Evolutionary conservation across 2,888 invertebrate genomes (phyloP).

Genomic region (Calliopum simillimum): DNA sequence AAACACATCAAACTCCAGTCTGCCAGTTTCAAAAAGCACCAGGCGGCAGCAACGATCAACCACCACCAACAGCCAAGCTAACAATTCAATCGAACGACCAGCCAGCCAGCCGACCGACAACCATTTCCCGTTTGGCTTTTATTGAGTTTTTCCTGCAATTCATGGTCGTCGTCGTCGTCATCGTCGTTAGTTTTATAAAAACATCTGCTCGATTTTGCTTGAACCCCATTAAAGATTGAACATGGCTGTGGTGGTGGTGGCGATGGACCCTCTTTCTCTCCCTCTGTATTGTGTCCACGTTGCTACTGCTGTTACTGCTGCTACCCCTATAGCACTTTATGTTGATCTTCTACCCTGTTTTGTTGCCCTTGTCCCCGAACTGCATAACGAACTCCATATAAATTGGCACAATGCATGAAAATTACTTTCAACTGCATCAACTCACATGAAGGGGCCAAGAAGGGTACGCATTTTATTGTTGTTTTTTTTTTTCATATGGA

Average conservation of each 20-base stretch:
- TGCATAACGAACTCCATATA: no score
- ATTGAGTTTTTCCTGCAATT: constrained; percentile 28
- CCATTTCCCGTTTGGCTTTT: constrained; percentile 24
- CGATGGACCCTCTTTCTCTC: constrained; percentile 8
- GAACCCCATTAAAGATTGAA: constrained; percentile 8
- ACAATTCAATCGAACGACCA: not conserved
- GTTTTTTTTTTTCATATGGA: not conserved
- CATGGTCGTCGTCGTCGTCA: not conserved
- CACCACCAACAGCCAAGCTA: not conserved
- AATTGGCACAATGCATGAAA: not conserved
- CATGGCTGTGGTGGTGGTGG: not conserved
- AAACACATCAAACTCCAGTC: constrained; percentile 15
- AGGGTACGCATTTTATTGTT: not conserved
- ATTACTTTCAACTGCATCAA: not conserved
- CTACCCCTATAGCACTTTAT: not conserved
- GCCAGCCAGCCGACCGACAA: not conserved
- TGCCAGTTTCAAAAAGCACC: no score
- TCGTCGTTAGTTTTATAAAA: not conserved
- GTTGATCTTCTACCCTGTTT: no score
- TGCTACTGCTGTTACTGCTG: not conserved
- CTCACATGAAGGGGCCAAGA: constrained; percentile 6
- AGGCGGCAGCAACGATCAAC: not conserved
- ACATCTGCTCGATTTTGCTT: constrained; percentile 13
- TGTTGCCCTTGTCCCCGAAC: no score
- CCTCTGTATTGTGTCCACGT: not conserved